These are phyloP conservation scores for Micromesistius poutassou DNA, from an alignment of 2,797 vertebrate genomes.

Conservation along the genomic window DNA sequence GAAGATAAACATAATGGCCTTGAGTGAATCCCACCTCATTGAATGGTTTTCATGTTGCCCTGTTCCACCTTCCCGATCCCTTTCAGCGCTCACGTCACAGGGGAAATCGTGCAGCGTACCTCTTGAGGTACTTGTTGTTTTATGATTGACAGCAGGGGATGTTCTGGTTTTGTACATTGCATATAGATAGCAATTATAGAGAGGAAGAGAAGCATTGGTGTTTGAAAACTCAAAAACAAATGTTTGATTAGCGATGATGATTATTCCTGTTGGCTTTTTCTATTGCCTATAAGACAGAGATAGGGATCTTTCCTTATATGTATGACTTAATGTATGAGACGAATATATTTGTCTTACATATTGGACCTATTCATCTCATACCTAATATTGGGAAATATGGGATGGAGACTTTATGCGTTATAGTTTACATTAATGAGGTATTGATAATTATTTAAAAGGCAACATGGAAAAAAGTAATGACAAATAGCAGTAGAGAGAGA, in stretches of 20 bases:
- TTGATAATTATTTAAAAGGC: not conserved
- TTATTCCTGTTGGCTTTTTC: not conserved
- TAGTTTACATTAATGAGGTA: not conserved
- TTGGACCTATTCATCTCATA: not conserved
- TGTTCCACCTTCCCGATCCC: conserved; percentile 26
- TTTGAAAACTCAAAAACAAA: not conserved
- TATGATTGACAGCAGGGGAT: conserved; percentile 30
- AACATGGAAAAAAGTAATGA: not conserved
- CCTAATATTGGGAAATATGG: not conserved
- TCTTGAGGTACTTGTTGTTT: conserved; percentile 8
- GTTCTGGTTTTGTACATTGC: conserved; percentile 11
- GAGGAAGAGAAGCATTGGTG: not conserved
- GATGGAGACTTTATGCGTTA: not conserved
- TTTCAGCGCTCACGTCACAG: conserved; percentile 16
- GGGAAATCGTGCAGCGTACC: conserved; percentile 4
- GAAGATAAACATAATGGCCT: conserved; percentile 5
- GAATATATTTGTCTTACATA: not conserved
- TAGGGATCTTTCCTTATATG: not conserved
- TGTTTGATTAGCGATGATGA: not conserved
- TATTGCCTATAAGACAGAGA: not conserved
- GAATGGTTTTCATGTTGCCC: conserved; percentile 48
- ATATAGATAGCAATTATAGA: not conserved
- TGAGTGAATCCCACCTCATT: conserved; percentile 26
- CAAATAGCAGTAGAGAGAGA: not conserved
- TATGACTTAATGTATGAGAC: not conserved